Percentiles rank a stretch among this genome's conserved stretches.
Conservation (phyloP, 2,888 invertebrate species). For the Clostera curtula region DNA sequence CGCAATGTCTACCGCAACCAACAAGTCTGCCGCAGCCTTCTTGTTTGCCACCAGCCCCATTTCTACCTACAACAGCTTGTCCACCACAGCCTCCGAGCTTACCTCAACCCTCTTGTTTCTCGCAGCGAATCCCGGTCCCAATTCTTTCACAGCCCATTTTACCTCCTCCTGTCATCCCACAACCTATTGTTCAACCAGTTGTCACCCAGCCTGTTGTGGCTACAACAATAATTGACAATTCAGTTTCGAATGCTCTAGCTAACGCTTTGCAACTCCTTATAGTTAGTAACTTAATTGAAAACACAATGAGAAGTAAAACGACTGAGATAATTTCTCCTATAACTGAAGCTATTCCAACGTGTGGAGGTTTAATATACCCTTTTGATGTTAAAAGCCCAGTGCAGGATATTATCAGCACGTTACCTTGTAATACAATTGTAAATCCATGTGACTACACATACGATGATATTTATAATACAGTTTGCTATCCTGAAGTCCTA, state of each 20-base stretch:
- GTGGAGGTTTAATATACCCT: conserved; percentile 1
- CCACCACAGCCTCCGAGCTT: too few species aligned
- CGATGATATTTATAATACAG: too few species aligned
- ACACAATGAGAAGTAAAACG: conserved; percentile 16
- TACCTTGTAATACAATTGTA: conserved; percentile 8
- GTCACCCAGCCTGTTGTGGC: conserved; percentile 19
- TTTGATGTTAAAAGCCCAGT: too few species aligned
- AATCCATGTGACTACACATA: neutral
- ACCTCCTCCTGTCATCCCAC: conserved; percentile 4
- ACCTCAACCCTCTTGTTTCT: too few species aligned
- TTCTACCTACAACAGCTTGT: too few species aligned
- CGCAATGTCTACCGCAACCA: too few species aligned
- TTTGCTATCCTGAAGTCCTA: too few species aligned
- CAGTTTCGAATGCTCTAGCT: conserved; percentile 42
- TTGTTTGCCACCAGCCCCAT: too few species aligned
- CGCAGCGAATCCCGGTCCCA: too few species aligned
- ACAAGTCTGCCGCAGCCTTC: too few species aligned
- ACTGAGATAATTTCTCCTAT: too few species aligned
- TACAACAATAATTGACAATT: conserved; percentile 43
- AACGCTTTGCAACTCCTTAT: conserved; percentile 48
- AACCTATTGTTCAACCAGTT: conserved; percentile 15
- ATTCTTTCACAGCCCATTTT: too few species aligned
- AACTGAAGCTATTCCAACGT: neutral
- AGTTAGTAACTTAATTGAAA: conserved; percentile 42
- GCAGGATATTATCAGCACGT: conserved; percentile 4